Percentiles rank a stretch among this genome's conserved stretches.
Conservation (phyloP, 2,888 invertebrate species). For the Tachina grossa region DNA sequence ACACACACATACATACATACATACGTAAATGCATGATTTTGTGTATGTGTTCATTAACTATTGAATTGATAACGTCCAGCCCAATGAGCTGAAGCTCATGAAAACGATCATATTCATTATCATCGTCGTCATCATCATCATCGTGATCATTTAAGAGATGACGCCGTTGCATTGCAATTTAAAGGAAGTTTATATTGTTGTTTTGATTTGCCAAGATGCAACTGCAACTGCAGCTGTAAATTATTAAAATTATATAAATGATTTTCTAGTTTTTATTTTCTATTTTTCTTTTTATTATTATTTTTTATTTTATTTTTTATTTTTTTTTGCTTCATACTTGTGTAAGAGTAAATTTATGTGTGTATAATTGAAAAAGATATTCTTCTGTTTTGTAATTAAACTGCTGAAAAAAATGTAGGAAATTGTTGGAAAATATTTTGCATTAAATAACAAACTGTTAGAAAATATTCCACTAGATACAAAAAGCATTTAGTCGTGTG, state of each 20-base stretch:
- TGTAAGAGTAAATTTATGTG: too few relatives aligned
- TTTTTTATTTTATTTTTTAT: not conserved
- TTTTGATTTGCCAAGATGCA: constrained; percentile 52
- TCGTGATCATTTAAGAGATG: constrained; percentile 31
- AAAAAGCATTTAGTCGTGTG: constrained; percentile 22
- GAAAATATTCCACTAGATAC: constrained; percentile 9
- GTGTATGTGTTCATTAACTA: constrained; percentile 5
- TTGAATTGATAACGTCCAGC: constrained; percentile 29
- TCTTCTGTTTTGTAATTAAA: constrained; percentile 50
- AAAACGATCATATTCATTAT: constrained; percentile 7
- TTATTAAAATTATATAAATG: constrained; percentile 70
- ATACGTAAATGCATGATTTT: not conserved
- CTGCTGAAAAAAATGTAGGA: constrained; percentile 39
- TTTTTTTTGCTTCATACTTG: not conserved
- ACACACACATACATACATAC: not conserved
- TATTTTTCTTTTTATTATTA: constrained; percentile 22
- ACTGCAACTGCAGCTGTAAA: constrained; percentile 67
- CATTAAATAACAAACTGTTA: constrained; percentile 17
- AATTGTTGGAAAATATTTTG: constrained; percentile 10
- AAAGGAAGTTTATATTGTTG: constrained; percentile 66
- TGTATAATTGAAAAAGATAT: constrained; percentile 45
- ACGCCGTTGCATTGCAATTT: constrained; percentile 60
- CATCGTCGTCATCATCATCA: not conserved
- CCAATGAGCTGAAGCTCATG: constrained; percentile 25
- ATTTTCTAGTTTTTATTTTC: constrained; percentile 53